Conservation (phyloP, 1,140 invertebrate species). For the Drosophila nebulosa region DNA sequence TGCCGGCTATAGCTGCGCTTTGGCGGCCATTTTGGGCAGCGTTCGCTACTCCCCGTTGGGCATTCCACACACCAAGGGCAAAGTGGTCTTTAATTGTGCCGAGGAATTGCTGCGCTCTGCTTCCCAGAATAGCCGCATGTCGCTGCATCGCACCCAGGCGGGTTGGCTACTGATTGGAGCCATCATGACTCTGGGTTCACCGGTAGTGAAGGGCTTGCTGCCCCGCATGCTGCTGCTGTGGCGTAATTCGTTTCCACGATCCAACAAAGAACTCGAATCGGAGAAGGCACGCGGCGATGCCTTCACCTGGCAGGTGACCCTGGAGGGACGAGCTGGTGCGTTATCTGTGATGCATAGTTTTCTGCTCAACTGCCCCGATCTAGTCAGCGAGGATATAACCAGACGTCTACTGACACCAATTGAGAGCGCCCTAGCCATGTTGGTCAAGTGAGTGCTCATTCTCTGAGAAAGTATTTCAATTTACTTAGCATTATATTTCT, state of each 20-base stretch:
- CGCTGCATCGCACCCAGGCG: conserved; percentile 96
- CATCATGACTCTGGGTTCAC: conserved; percentile 97
- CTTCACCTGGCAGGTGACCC: conserved; percentile 99
- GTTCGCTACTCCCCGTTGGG: conserved; percentile 95
- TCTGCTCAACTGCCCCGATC: conserved; percentile 92
- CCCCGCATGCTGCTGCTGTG: conserved; percentile 97
- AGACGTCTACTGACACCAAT: conserved; percentile 93
- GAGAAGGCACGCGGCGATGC: conserved; percentile 98
- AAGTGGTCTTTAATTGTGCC: conserved; percentile 97
- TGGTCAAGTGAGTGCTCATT: conserved; percentile 89
- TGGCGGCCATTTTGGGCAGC: conserved; percentile 95
- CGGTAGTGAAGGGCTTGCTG: conserved; percentile 93
- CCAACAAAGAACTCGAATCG: conserved; percentile 96
- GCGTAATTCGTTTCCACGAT: conserved; percentile 98
- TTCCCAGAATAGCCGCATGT: conserved; percentile 97
- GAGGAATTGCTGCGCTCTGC: conserved; percentile 98
- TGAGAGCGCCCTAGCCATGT: conserved; percentile 96
- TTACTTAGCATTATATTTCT: neutral
- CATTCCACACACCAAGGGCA: conserved; percentile 97
- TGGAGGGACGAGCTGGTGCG: conserved; percentile 97
- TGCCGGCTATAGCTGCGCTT: conserved; percentile 95
- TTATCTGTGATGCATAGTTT: conserved; percentile 97
- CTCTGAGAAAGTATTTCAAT: neutral
- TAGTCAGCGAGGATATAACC: conserved; percentile 95
- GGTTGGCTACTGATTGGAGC: conserved; percentile 98